Conservation (phyloP, 2,113 vertebrate species). For the Apeltes quadracus region DNA sequence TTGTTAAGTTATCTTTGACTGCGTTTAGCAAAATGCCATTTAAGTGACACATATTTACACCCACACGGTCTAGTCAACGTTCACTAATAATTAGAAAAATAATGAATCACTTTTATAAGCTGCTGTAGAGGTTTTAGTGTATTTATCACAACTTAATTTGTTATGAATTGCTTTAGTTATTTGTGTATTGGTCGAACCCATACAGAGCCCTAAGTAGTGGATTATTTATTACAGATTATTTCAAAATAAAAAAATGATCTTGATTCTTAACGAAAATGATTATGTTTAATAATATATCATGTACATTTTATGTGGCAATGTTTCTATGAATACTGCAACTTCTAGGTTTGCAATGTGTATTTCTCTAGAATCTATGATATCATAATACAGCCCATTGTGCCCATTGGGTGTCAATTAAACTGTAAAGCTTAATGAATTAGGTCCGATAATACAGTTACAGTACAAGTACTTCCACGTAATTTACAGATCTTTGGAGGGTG, state of each 20-base stretch:
- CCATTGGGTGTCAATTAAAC: constrained; percentile 22
- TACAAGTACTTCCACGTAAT: constrained; percentile 28
- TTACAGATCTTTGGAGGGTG: constrained; percentile 21
- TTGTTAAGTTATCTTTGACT: constrained; percentile 61
- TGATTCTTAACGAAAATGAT: background rate
- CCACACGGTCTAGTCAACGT: constrained; percentile 34
- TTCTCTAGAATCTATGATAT: background rate
- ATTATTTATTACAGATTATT: background rate
- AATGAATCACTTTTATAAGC: background rate
- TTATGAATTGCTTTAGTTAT: no score
- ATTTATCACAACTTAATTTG: constrained; percentile 24
- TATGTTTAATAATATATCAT: constrained; percentile 1
- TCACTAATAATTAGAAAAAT: constrained; percentile 24
- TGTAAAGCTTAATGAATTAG: constrained; percentile 3
- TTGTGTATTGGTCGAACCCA: no score
- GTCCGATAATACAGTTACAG: constrained; percentile 10
- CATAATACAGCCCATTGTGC: background rate
- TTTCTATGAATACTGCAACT: background rate
- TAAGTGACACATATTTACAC: constrained; percentile 69
- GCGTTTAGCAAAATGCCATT: constrained; percentile 41
- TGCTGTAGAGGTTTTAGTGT: constrained; percentile 19
- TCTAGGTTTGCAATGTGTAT: background rate
- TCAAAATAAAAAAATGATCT: background rate
- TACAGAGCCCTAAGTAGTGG: background rate
- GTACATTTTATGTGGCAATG: background rate